Evolutionary conservation across 2,797 vertebrate genomes (phyloP).

Genomic region (Enteromius paludinosus): DNA sequence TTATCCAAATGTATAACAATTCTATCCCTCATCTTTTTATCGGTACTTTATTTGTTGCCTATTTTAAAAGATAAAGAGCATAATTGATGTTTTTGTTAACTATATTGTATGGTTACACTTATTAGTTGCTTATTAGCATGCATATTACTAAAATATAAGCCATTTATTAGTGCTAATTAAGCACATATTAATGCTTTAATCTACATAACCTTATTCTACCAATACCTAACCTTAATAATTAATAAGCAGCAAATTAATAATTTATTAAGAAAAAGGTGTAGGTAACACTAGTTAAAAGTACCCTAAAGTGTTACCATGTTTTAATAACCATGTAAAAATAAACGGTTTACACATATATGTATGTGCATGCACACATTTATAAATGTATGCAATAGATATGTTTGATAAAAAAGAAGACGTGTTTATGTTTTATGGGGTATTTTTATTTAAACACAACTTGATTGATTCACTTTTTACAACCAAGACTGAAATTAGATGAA

Average conservation of each 20-base stretch:
- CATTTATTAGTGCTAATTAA: too few species aligned
- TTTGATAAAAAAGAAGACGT: conserved; percentile 4
- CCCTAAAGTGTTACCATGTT: too few species aligned
- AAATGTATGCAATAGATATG: background rate
- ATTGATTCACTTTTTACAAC: conserved; percentile 72
- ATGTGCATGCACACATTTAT: background rate
- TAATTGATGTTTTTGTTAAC: background rate
- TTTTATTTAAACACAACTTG: conserved; percentile 78
- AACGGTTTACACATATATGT: background rate
- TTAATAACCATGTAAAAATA: too few species aligned
- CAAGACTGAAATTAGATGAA: conserved; percentile 73
- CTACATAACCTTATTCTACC: too few species aligned
- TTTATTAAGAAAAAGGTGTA: too few species aligned
- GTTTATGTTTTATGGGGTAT: conserved; percentile 69
- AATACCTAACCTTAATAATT: too few species aligned
- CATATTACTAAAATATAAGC: too few species aligned
- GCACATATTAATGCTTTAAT: too few species aligned
- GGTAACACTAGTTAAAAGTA: too few species aligned
- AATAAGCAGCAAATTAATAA: too few species aligned
- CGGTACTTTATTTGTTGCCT: background rate
- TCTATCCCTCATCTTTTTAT: background rate
- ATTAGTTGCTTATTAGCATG: too few species aligned
- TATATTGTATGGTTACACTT: too few species aligned
- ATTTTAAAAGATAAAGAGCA: background rate
- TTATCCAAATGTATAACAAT: background rate